Base-by-base conservation (phyloP, 2,113 vertebrate genomes). In the Actenoides hombroni region DNA sequence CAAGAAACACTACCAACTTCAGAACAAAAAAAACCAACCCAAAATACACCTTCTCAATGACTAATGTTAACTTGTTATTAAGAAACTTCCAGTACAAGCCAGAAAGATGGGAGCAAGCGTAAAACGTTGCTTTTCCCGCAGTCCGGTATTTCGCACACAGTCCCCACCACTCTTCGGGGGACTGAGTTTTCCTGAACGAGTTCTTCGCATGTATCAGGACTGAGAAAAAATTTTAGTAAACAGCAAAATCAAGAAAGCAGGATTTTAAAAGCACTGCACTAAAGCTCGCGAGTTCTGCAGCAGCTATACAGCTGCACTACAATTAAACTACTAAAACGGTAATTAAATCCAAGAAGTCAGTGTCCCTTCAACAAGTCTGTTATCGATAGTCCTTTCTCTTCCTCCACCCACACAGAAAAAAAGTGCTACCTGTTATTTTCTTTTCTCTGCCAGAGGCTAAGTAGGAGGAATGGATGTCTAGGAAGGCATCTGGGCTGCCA, bases 401-500 rank as follows among this genome's bases (percentile, higher is more conserved):
- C 67, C 53, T 19, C 76, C 53, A 68, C 86, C 88, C 80, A 49
- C 83, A 31, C 39, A 56, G 73, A 93, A 59, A 83, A 42, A 42
- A 63, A 83, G 44, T 0, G 40, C 69, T 82, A 83, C 69, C 86
- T 73, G 57, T 64, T 85, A 64, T 81, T 71, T 49, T 39, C 56
- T 70, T n/a, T 17, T 16, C 93, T 49, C 53, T 53, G 83, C 73
- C 16, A 14, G 69, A 65, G 69, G 80, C 70, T 61, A 84, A 92
- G 91, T 69, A 79, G 93, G 95, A 95, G 91, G 90, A 49, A 92
- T 33, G 69, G 74, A 63, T 95, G 91, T 92, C 95, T 94, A 90
- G 86, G 88, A 95, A 94, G 92, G 70, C 90, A 95, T 84, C 65
- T 54, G 90, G 67, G 78, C 90, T 90, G 85, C 77, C 35, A 51